A percentile compares a stretch with the other conserved stretches of the same genome.
These are phyloP conservation scores for Ceratina calcarata DNA, from an alignment of 1,140 invertebrate species.

Conservation along the genomic window DNA sequence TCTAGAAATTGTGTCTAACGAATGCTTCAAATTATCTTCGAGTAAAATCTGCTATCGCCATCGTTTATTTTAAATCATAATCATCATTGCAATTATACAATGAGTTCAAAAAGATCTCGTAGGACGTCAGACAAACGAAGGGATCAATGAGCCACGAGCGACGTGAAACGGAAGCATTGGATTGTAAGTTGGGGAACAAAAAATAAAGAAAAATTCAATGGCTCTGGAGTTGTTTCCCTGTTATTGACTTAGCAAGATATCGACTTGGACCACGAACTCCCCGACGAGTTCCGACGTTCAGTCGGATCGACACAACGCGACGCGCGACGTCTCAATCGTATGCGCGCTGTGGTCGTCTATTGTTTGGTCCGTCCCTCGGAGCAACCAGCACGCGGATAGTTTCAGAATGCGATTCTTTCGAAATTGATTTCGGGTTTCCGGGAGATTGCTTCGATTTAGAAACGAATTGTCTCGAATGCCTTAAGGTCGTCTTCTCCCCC, in stretches of 20 bases:
- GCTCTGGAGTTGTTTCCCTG: background rate
- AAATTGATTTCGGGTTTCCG: conserved; percentile 74
- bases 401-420: conserved; percentile 75
- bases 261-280: conserved; percentile 15
- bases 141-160: no score
- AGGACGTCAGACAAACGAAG: background rate
- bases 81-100: no score
- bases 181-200: no score
- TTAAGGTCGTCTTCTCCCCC: conserved; percentile 27
- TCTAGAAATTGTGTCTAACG: background rate
- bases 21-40: background rate
- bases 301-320: background rate
- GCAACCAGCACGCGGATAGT: conserved; percentile 64
- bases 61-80: no score
- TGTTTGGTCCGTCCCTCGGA: conserved; percentile 47
- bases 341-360: conserved; percentile 23
- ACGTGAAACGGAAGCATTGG: background rate
- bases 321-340: conserved; percentile 23
- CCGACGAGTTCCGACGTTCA: conserved; percentile 39
- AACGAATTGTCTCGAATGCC: conserved; percentile 58
- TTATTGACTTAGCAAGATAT: conserved; percentile 40
- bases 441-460: conserved; percentile 71
- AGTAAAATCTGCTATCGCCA: no score
- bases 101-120: background rate
- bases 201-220: background rate